These are phyloP conservation scores for Drosophila setifemur DNA, from an alignment of 1,140 invertebrate species.

Conservation along the genomic window DNA sequence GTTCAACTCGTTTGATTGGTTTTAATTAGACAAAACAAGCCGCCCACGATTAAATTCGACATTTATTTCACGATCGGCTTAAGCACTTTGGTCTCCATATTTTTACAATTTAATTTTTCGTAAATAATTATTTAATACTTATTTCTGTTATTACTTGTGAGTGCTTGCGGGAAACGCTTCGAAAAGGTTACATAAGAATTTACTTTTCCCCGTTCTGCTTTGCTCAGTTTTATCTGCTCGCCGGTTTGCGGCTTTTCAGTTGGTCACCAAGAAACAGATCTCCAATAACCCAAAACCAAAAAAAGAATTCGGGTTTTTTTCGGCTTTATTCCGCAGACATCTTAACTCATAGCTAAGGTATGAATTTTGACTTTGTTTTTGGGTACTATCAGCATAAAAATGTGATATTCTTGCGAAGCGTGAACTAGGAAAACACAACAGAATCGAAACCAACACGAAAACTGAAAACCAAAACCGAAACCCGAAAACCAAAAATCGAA, in stretches of 20 bases:
- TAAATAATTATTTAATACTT: constrained; percentile 12
- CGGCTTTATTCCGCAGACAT: constrained; percentile 18
- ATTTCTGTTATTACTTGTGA: constrained; percentile 14
- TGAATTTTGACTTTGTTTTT: not conserved
- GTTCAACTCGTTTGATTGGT: not conserved
- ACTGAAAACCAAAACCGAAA: not conserved
- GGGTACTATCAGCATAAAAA: constrained; percentile 27
- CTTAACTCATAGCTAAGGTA: constrained; percentile 13
- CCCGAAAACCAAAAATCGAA: constrained; percentile 3
- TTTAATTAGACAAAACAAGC: constrained; percentile 3
- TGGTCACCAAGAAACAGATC: constrained; percentile 2
- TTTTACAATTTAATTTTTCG: not conserved
- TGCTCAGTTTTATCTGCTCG: constrained; percentile 28
- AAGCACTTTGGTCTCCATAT: not conserved
- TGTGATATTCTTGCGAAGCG: not conserved
- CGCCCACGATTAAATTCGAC: not conserved
- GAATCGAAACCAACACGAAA: not conserved
- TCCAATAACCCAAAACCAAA: constrained; percentile 14
- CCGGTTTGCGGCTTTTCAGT: constrained; percentile 16
- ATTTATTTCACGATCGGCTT: not conserved
- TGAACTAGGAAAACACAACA: not conserved
- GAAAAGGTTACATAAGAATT: constrained; percentile 52
- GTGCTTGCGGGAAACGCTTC: constrained; percentile 2
- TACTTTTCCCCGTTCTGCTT: constrained; percentile 34
- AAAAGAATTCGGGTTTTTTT: not conserved